Percentiles rank a stretch among this genome's conserved stretches.
Evolutionary conservation across 2,113 vertebrate species (phyloP).

Genomic region (Pelecanus crispus): DNA sequence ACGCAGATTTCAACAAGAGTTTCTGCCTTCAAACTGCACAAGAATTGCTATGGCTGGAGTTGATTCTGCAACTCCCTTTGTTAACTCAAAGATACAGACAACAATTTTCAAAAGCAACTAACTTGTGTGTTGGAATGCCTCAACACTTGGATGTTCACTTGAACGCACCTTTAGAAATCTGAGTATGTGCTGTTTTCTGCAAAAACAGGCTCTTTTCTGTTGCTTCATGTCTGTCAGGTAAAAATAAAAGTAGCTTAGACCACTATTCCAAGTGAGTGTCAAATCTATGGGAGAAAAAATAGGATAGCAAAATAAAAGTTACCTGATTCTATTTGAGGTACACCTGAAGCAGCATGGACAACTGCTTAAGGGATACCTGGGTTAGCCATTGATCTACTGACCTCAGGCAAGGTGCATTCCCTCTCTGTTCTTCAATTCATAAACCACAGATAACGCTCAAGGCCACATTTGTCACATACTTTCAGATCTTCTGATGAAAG

Average conservation of each 20-base stretch:
- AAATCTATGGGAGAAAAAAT: neutral
- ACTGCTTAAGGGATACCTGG: neutral
- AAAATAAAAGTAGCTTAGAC: neutral
- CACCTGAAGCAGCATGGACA: neutral
- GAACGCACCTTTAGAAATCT: neutral
- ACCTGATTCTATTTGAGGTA: neutral
- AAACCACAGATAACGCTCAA: neutral
- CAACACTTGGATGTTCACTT: neutral
- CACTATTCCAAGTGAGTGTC: neutral
- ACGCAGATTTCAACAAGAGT: neutral
- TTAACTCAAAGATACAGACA: neutral
- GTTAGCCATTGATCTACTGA: neutral
- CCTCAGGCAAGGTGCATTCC: neutral
- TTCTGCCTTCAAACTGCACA: neutral
- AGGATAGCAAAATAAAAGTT: neutral
- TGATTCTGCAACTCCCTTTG: neutral
- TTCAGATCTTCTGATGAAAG: constrained; percentile 32
- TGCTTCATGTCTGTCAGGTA: neutral
- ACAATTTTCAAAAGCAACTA: neutral
- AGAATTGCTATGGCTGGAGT: neutral
- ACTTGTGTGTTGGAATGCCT: neutral
- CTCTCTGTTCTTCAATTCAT: neutral
- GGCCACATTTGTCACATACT: neutral
- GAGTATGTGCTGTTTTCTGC: neutral
- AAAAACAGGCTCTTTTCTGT: neutral